phyloP scores from a whole-genome alignment of 2,888 invertebrate genomes.

The Pseudococcus viburni region DNA sequence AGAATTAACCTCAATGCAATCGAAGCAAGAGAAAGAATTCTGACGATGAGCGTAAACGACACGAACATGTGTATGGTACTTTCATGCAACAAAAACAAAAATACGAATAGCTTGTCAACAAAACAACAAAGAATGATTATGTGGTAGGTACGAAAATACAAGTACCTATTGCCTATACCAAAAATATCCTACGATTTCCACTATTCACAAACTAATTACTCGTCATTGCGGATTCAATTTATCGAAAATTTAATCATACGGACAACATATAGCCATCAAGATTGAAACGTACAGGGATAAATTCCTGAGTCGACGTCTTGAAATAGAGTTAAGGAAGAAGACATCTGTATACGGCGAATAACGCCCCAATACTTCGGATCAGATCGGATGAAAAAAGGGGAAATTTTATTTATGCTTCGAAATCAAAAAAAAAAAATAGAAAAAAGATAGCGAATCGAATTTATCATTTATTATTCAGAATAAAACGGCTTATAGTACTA shows the following conservation, averaged over 20 bases:
- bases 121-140: too few species aligned
- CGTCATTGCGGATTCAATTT: not conserved
- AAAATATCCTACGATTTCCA: not conserved
- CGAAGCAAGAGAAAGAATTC: not conserved
- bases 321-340: conserved; percentile 24
- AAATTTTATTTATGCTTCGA: conserved; percentile 46
- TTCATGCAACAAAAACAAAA: too few species aligned
- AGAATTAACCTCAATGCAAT: not conserved
- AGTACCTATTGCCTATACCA: not conserved
- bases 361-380: not conserved
- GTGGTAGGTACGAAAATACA: too few species aligned
- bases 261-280: not conserved
- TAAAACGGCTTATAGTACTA: conserved; percentile 26
- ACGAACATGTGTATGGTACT: too few species aligned
- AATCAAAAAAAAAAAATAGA: not conserved
- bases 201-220: not conserved
- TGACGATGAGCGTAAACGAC: not conserved
- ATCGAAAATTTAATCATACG: not conserved
- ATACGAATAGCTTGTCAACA: too few species aligned
- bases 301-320: not conserved
- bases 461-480: conserved; percentile 52
- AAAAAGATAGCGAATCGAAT: conserved; percentile 38
- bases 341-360: not conserved
- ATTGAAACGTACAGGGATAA: not conserved
- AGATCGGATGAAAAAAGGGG: not conserved